Conservation (phyloP, 2,888 invertebrate species). For the Cyaniris semiargus region DNA sequence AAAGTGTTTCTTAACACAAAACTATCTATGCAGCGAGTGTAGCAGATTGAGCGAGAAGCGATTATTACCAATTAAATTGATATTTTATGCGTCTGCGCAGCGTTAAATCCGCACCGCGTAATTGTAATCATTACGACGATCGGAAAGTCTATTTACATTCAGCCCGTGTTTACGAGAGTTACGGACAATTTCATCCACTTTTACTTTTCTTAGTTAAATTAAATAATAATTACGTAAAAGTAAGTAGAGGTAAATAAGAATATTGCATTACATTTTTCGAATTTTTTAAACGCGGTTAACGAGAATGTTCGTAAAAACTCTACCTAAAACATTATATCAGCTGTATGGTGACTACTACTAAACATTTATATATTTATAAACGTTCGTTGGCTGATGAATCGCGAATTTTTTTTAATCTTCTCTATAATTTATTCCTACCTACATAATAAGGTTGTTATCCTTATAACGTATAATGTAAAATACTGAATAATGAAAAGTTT, state of each 20-base stretch:
- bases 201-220: slow-evolving; percentile 28
- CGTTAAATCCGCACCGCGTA: slow-evolving; percentile 11
- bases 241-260: neutral
- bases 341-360: too few species aligned
- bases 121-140: slow-evolving; percentile 22
- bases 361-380: too few species aligned
- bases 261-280: neutral
- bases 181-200: slow-evolving; percentile 21
- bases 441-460: too few species aligned
- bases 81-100: slow-evolving; percentile 17
- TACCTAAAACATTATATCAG: neutral
- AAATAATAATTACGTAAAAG: slow-evolving; percentile 22
- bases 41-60: neutral
- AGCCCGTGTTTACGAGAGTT: slow-evolving; percentile 8
- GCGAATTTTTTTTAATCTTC: too few species aligned
- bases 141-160: slow-evolving; percentile 33
- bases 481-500: neutral
- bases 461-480: too few species aligned
- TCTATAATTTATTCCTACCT: too few species aligned
- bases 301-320: neutral
- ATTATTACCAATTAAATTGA: slow-evolving; percentile 19
- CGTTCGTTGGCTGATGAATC: too few species aligned
- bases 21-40: neutral
- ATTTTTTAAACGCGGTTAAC: neutral
- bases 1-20: neutral